Percentiles rank a stretch among this genome's conserved stretches.
phyloP scores from a whole-genome alignment of 2,888 invertebrate genomes.

The Monoplex corrugatus region DNA sequence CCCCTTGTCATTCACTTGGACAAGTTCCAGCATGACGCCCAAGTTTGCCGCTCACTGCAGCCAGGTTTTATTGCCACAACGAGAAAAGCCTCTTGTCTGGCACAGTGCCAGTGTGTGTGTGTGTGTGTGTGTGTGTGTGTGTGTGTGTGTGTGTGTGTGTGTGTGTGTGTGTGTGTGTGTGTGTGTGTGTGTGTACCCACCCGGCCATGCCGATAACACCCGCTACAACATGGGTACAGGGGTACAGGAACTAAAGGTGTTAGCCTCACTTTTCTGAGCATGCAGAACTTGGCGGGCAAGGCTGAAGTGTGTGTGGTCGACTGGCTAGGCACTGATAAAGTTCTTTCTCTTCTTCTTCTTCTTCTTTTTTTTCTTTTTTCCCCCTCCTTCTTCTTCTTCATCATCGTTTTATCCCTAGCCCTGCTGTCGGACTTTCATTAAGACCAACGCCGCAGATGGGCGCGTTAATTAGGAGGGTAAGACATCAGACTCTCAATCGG shows the following conservation, averaged over 20 bases:
- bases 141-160: neutral
- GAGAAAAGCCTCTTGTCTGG: neutral
- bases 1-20: neutral
- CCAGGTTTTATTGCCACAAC: neutral
- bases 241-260: neutral
- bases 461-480: no score
- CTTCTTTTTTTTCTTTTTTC: no score
- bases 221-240: neutral
- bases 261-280: neutral
- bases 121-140: neutral
- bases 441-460: no score
- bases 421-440: no score
- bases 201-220: neutral
- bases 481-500: no score
- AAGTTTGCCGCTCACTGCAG: neutral
- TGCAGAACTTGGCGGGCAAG: neutral
- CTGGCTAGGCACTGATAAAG: no score
- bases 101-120: conserved; percentile 1
- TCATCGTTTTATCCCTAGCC: no score
- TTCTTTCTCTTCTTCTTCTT: no score
- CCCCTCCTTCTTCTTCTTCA: no score
- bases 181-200: neutral
- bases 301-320: neutral
- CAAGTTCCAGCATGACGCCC: neutral
- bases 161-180: neutral